phyloP scores from a whole-genome alignment of 2,113 vertebrate species.

The Kobus ellipsiprymnus region DNA sequence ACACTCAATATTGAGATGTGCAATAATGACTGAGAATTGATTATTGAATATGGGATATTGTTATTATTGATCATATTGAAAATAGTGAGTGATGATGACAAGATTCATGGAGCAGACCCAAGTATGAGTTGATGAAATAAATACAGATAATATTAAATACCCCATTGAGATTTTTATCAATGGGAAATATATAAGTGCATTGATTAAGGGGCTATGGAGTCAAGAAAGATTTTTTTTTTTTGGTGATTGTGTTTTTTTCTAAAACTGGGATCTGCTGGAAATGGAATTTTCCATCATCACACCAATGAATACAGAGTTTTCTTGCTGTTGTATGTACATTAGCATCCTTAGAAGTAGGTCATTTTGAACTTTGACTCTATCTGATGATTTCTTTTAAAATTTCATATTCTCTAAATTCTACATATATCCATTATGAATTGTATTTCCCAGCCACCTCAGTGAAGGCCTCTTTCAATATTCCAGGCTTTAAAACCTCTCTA shows the following conservation, averaged over 20 bases:
- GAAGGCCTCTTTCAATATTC: neutral
- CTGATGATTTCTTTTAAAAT: neutral
- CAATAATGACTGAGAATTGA: neutral
- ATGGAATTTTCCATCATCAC: neutral
- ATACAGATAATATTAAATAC: neutral
- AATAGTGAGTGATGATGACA: neutral
- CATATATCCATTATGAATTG: neutral
- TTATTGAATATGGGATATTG: neutral
- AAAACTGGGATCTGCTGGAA: neutral
- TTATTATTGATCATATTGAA: neutral
- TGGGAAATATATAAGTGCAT: neutral
- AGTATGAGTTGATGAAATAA: neutral
- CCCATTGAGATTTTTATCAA: neutral
- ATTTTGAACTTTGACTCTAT: neutral
- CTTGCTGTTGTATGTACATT: neutral
- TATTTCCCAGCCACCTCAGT: neutral
- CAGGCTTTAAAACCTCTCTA: neutral
- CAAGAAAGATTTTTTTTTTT: neutral
- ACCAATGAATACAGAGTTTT: neutral
- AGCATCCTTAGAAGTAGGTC: neutral
- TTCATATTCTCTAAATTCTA: neutral
- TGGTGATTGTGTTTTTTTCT: neutral
- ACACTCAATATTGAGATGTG: neutral
- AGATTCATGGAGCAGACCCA: neutral
- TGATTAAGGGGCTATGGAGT: neutral